Base-by-base conservation (phyloP, 2,113 vertebrate species). In the Megalops atlanticus region DNA sequence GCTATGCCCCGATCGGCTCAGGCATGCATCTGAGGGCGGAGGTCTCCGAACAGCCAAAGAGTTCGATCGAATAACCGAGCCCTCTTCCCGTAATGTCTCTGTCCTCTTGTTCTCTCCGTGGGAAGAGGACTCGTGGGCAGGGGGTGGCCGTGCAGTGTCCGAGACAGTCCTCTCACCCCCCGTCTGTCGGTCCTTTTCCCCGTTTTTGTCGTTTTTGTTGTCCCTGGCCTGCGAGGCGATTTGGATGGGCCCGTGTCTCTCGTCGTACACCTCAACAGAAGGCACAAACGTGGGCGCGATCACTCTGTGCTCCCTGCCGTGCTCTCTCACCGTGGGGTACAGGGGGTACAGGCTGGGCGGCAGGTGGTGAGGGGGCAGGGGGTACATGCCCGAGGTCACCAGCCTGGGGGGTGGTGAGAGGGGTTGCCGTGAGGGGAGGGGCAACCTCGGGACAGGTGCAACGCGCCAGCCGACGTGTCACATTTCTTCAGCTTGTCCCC, bases 271-370 rank as follows among this genome's bases (percentile, higher is more conserved):
- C 92, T 98, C 97, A 58, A 98, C 95, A 77, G 96, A 98, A 97
- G 97, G 97, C 96, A 98, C 96, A 14, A 98, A 98, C 80, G 97
- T 98, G 76, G 98, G 97, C 49, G 98, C 96, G 47, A 94, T 97
- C 84, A 98, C 96, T 83, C 96, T 95, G 92, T 98, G 96, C 91
- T 98, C 97, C 81, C 95, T 96, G 80, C 92, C 92, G 0, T 92
- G 89, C 83, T 97, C 96, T 82, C 96, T 95, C 83, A 89, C 86
- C 21, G 91, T 84, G 0, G 94, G 94, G 83, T 93, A 94, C 86
- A 94, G 93, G 36, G 94, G 93, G 84, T 95, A 95, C 87, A 95
- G 90, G 85, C 90, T 90, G 27, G 94, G 88, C 76, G 92, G 92
- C 85, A 93, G 84, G 52, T 93, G 89, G 80, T 93, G 93, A 82